Conservation (phyloP, 2,113 vertebrate genomes). For the Todiramphus saurophagus region DNA sequence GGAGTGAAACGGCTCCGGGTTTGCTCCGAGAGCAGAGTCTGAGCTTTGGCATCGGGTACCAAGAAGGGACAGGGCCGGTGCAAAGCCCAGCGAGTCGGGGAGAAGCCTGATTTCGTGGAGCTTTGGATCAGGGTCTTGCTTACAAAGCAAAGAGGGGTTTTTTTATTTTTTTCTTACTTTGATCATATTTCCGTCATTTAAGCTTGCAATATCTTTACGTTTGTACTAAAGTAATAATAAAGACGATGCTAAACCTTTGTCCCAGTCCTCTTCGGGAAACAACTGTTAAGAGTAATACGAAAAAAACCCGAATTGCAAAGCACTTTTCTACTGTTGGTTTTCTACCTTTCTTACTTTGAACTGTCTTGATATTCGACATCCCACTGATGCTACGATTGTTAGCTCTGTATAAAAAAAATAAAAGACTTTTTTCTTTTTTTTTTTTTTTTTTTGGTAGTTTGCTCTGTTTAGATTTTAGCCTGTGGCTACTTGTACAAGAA, state of each 20-base stretch:
- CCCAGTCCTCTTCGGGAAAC: background rate
- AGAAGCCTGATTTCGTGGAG: background rate
- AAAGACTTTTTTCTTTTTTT: background rate
- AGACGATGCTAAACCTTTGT: background rate
- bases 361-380: slow-evolving; percentile 58
- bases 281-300: background rate
- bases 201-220: background rate
- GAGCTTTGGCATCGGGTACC: accelerated
- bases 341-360: slow-evolving; percentile 52
- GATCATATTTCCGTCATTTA: background rate
- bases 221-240: background rate
- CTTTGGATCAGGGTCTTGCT: background rate
- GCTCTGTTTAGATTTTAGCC: slow-evolving; percentile 73
- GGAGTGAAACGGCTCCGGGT: background rate
- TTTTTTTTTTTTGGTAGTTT: slow-evolving; percentile 26
- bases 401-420: slow-evolving; percentile 55
- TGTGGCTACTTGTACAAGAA: slow-evolving; percentile 69
- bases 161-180: background rate
- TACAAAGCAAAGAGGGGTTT: slow-evolving; percentile 14
- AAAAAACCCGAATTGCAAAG: slow-evolving; percentile 55
- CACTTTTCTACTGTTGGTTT: slow-evolving; percentile 65
- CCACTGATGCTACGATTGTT: slow-evolving; percentile 62
- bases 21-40: background rate
- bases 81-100: accelerated
- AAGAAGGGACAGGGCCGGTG: background rate